These are phyloP conservation scores for Eutolmus rufibarbis DNA, from an alignment of 2,888 invertebrate species.

Conservation along the genomic window DNA sequence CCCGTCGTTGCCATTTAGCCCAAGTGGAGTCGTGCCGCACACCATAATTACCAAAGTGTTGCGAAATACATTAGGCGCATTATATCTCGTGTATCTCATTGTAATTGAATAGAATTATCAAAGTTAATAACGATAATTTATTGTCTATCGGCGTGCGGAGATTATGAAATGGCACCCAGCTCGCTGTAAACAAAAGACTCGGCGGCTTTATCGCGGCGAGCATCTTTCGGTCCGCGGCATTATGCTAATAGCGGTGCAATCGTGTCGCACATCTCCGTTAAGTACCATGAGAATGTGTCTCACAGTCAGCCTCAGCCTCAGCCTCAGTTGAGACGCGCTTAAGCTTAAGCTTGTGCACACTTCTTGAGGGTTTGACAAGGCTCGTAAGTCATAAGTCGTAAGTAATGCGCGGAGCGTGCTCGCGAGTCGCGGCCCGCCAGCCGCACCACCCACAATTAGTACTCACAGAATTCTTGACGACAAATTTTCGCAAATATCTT, in stretches of 20 bases:
- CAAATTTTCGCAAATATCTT: not conserved
- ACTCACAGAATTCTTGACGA: not conserved
- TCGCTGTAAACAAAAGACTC: conserved; percentile 33
- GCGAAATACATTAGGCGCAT: conserved; percentile 37
- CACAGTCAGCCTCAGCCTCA: not conserved
- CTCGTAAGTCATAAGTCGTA: not conserved
- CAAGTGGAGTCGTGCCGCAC: conserved; percentile 9
- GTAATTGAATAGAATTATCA: conserved; percentile 41
- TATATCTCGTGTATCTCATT: conserved; percentile 25
- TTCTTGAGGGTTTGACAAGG: not conserved
- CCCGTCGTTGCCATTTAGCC: conserved; percentile 13
- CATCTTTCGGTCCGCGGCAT: conserved; percentile 22
- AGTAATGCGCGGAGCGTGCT: not conserved
- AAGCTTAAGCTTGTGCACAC: not conserved
- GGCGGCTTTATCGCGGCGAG: not conserved
- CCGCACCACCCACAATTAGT: not conserved
- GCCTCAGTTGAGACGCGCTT: not conserved
- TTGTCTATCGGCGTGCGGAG: conserved; percentile 35
- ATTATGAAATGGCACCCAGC: conserved; percentile 37
- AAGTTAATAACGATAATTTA: conserved; percentile 41
- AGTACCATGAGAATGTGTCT: not conserved
- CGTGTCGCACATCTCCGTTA: not conserved
- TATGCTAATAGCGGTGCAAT: conserved; percentile 18
- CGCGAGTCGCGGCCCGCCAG: not conserved
- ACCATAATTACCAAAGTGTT: conserved; percentile 38